A percentile compares a stretch with the other conserved stretches of the same genome.
Evolutionary conservation across 1,140 invertebrate genomes (phyloP).

Genomic region (Lamellibrachia luymesi): DNA sequence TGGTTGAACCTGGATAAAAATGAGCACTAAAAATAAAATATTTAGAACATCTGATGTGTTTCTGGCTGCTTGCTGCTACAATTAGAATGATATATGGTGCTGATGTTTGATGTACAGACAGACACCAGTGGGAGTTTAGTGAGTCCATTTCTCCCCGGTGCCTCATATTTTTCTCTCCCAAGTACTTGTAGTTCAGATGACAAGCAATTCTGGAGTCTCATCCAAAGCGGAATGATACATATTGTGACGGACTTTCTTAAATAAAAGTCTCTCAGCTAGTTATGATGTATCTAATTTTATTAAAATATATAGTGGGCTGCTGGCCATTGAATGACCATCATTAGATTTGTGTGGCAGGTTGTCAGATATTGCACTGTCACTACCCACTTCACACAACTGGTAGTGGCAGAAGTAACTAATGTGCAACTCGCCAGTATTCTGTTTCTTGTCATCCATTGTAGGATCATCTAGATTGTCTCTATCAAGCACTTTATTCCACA

Average conservation of each 20-base stretch:
- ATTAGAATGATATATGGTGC: neutral
- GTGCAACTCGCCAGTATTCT: neutral
- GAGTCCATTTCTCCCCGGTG: neutral
- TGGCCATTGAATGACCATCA: neutral
- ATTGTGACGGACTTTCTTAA: neutral
- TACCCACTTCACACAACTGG: neutral
- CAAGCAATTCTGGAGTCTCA: neutral
- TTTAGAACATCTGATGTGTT: neutral
- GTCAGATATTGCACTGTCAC: neutral
- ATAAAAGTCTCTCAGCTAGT: neutral
- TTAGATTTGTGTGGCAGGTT: neutral
- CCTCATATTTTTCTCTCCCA: neutral
- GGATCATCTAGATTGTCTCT: no score
- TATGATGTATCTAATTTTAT: neutral
- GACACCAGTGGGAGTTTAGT: neutral
- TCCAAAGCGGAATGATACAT: neutral
- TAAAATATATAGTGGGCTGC: neutral
- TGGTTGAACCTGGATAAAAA: neutral
- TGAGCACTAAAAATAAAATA: neutral
- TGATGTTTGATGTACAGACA: neutral
- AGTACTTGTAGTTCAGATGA: neutral
- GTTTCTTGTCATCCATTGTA: neutral
- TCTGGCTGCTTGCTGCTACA: neutral
- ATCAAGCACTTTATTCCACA: no score
- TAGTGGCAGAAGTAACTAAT: neutral